phyloP scores from a whole-genome alignment of 2,888 invertebrate species.

The Auanema sp. region DNA sequence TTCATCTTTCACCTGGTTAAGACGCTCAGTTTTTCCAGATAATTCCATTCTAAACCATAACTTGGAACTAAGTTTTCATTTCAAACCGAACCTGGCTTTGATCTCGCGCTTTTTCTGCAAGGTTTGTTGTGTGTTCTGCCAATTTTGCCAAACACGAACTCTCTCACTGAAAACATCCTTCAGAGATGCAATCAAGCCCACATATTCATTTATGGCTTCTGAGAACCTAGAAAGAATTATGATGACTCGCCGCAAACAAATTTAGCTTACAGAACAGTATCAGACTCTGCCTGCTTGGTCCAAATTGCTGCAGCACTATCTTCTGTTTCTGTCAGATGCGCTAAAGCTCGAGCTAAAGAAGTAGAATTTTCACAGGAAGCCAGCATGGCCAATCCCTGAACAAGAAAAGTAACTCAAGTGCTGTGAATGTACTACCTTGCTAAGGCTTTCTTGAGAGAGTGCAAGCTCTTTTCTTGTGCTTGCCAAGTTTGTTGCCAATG shows the following conservation, averaged over 20 bases:
- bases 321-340: constrained; percentile 80
- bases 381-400: constrained; percentile 80
- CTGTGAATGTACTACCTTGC: constrained; percentile 23
- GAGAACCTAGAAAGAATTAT: constrained; percentile 27
- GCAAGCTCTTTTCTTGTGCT: constrained; percentile 83
- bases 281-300: constrained; percentile 88
- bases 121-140: constrained; percentile 94
- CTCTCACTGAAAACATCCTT: constrained; percentile 72
- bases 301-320: constrained; percentile 77
- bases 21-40: constrained; percentile 84
- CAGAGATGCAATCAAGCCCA: constrained; percentile 29
- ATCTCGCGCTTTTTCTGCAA: constrained; percentile 89
- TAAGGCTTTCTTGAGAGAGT: constrained; percentile 74
- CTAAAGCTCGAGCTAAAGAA: constrained; percentile 83
- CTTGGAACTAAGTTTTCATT: background rate
- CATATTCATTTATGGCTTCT: constrained; percentile 42
- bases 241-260: background rate
- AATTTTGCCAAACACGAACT: constrained; percentile 87
- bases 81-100: constrained; percentile 75
- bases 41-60: constrained; percentile 73
- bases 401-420: constrained; percentile 72
- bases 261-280: constrained; percentile 73
- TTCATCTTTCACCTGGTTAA: constrained; percentile 83
- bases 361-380: constrained; percentile 91
- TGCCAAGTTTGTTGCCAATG: constrained; percentile 84